A percentile compares a stretch with the other conserved stretches of the same genome.
Evolutionary conservation across 2,888 invertebrate genomes (phyloP).

Genomic region (Lasioglossum calceatum): DNA sequence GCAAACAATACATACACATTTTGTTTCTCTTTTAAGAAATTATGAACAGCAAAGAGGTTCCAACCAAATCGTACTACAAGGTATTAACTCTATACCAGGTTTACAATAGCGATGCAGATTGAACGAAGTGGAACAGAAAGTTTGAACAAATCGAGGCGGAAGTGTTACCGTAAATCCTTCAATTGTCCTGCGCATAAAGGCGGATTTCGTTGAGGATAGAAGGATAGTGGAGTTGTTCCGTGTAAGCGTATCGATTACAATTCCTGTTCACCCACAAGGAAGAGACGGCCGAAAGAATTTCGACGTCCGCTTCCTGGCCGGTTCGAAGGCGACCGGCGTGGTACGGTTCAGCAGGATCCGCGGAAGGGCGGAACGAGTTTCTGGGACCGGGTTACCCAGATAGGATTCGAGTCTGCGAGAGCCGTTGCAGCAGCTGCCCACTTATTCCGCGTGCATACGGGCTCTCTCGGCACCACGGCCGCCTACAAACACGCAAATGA

Average conservation of each 20-base stretch:
- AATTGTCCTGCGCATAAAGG: neutral
- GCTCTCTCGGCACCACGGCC: slow-evolving; percentile 43
- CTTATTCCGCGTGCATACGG: slow-evolving; percentile 72
- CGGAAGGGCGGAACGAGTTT: slow-evolving; percentile 80
- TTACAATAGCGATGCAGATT: neutral
- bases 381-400: slow-evolving; percentile 82
- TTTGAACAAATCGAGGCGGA: neutral
- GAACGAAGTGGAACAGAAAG: neutral
- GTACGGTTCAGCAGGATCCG: slow-evolving; percentile 59
- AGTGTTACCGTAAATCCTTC: neutral
- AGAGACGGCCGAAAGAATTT: slow-evolving; percentile 29
- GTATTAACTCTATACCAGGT: neutral
- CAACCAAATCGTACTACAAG: neutral
- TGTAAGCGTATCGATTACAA: slow-evolving; percentile 6
- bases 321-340: slow-evolving; percentile 23
- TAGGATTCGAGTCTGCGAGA: slow-evolving; percentile 68
- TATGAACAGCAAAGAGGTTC: neutral
- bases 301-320: slow-evolving; percentile 46
- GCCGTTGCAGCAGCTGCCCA: slow-evolving; percentile 70
- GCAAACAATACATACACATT: no score
- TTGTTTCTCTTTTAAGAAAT: neutral
- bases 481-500: slow-evolving; percentile 74
- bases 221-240: neutral
- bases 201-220: neutral
- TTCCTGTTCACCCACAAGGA: slow-evolving; percentile 16